Evolutionary conservation across 1,140 invertebrate genomes (phyloP).

Genomic region (Parapsyche elsis): DNA sequence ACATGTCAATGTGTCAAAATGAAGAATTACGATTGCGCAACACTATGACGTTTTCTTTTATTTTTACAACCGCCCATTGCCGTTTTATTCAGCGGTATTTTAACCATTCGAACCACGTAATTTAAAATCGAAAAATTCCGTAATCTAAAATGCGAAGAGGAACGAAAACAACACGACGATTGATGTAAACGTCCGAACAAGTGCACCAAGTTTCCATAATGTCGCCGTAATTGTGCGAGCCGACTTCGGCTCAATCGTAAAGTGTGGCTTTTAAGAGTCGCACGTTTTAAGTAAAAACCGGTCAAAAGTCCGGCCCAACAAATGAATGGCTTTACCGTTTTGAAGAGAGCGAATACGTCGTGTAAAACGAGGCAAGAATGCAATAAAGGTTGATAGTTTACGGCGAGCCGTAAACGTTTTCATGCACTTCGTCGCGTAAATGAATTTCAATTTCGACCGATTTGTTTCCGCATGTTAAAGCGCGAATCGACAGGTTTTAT

Average conservation of each 20-base stretch:
- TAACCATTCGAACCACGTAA: too few species aligned
- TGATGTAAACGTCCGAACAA: too few species aligned
- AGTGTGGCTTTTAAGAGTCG: background rate
- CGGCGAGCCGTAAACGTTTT: background rate
- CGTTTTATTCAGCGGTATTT: too few species aligned
- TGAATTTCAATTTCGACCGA: constrained; percentile 5
- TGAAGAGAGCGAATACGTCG: constrained; percentile 1
- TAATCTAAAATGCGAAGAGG: too few species aligned
- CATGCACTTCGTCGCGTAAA: constrained; percentile 1
- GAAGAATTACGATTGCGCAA: too few species aligned
- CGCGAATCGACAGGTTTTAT: background rate
- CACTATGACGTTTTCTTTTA: too few species aligned
- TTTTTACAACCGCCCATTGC: too few species aligned
- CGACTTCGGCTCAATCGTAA: background rate
- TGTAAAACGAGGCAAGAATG: constrained; percentile 12
- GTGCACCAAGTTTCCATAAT: too few species aligned
- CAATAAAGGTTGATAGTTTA: constrained; percentile 18
- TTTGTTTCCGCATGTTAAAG: constrained; percentile 6
- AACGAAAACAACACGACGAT: too few species aligned
- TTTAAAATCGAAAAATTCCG: too few species aligned
- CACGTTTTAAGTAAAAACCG: constrained; percentile 6
- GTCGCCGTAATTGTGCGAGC: too few species aligned
- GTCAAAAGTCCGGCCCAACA: constrained; percentile 9
- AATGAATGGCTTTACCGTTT: constrained; percentile 17
- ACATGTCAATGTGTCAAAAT: too few species aligned